phyloP scores from a whole-genome alignment of 1,140 invertebrate genomes.

The Oedothorax gibbosus region DNA sequence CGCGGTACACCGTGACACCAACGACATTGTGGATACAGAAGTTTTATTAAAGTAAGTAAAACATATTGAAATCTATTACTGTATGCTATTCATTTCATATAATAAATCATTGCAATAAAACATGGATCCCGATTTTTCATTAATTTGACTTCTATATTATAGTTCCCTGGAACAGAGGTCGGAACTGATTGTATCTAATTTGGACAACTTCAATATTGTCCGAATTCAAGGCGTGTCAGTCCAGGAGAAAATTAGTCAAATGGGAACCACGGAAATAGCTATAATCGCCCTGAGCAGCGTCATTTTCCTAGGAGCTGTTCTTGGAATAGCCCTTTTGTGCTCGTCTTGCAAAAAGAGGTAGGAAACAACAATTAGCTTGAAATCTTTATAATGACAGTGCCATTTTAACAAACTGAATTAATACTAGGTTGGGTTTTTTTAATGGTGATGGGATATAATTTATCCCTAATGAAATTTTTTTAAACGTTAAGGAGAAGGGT shows the following conservation, averaged over 20 bases:
- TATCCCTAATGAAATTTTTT: no score
- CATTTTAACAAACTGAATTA: no score
- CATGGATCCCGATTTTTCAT: not conserved
- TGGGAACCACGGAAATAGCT: constrained; percentile 82
- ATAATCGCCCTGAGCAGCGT: constrained; percentile 81
- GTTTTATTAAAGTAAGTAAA: constrained; percentile 77
- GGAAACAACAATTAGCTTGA: no score
- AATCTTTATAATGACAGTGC: no score
- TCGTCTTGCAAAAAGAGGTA: constrained; percentile 65
- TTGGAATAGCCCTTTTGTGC: constrained; percentile 73
- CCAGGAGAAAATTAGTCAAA: constrained; percentile 71
- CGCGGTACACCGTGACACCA: constrained; percentile 82
- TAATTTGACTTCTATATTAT: constrained; percentile 51
- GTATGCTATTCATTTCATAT: not conserved
- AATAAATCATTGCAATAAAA: not conserved
- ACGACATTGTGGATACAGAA: constrained; percentile 84
- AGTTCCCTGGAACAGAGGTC: constrained; percentile 71
- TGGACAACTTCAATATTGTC: constrained; percentile 73
- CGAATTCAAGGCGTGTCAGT: constrained; percentile 66
- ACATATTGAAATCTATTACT: not conserved
- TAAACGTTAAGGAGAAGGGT: no score
- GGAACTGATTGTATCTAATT: constrained; percentile 73
- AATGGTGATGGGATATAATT: no score
- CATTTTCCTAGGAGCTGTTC: constrained; percentile 81
- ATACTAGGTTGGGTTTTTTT: no score